phyloP scores from a whole-genome alignment of 2,888 invertebrate genomes.

The Drosophila multiciliata region DNA sequence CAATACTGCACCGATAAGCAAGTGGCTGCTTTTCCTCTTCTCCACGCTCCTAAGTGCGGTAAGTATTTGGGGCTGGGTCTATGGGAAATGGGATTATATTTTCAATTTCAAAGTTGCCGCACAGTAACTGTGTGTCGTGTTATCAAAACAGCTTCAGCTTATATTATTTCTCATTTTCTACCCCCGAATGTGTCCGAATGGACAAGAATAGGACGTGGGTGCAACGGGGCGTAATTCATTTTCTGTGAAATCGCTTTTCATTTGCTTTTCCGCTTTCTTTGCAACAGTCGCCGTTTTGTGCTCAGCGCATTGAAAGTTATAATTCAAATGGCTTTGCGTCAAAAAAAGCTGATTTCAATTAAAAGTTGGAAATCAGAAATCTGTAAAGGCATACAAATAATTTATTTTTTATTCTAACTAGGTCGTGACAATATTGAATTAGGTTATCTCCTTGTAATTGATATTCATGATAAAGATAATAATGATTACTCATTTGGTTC shows the following conservation, averaged over 20 bases:
- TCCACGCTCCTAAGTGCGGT: slow-evolving; percentile 83
- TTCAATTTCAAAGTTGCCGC: slow-evolving; percentile 53
- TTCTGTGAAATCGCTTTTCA: slow-evolving; percentile 44
- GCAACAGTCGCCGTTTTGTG: slow-evolving; percentile 11
- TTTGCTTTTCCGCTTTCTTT: slow-evolving; percentile 6
- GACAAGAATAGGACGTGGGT: slow-evolving; percentile 40
- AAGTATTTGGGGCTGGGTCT: slow-evolving; percentile 57
- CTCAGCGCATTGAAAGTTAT: slow-evolving; percentile 11
- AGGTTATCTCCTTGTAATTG: background rate
- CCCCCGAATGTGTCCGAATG: slow-evolving; percentile 13
- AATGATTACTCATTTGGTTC: background rate
- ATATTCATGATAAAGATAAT: background rate
- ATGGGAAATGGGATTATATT: slow-evolving; percentile 54
- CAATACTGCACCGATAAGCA: slow-evolving; percentile 63
- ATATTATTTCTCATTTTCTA: slow-evolving; percentile 21
- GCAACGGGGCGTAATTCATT: slow-evolving; percentile 41
- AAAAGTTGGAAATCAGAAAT: background rate
- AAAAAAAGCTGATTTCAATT: slow-evolving; percentile 39
- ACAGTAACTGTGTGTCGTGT: slow-evolving; percentile 13
- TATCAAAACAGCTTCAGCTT: slow-evolving; percentile 22
- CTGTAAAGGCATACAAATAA: background rate
- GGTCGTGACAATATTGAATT: background rate
- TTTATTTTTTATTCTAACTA: background rate
- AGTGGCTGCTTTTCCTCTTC: slow-evolving; percentile 74
- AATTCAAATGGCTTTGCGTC: slow-evolving; percentile 46